Evolutionary conservation across 1,140 invertebrate species (phyloP).

Genomic region (Metopolophium dirhodum): DNA sequence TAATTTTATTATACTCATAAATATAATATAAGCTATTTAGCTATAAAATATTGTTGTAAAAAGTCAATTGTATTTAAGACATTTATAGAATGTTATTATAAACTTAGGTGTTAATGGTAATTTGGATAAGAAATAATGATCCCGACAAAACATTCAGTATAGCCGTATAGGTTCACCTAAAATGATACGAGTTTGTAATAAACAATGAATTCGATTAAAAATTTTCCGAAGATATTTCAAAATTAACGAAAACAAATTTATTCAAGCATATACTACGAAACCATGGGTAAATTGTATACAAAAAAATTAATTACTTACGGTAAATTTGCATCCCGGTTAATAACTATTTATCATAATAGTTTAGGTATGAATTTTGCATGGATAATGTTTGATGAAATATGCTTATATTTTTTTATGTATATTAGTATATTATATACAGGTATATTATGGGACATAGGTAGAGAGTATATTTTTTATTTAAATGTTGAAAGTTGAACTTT

Average conservation of each 20-base stretch:
- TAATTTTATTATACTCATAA: background rate
- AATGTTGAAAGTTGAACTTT: background rate
- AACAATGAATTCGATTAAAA: background rate
- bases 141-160: background rate
- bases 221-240: conserved; percentile 1
- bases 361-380: background rate
- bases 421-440: background rate
- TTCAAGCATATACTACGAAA: background rate
- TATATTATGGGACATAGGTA: background rate
- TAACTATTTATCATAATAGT: background rate
- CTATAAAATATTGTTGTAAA: background rate
- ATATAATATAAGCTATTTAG: background rate
- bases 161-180: background rate
- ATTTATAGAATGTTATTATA: background rate
- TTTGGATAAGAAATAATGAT: background rate
- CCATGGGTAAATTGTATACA: background rate
- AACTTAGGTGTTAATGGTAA: background rate
- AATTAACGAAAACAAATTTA: background rate
- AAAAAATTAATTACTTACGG: background rate
- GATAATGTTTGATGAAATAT: background rate
- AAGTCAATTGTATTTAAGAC: background rate
- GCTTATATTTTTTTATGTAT: background rate
- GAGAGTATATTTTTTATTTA: background rate
- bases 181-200: background rate
- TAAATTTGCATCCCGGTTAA: background rate